Evolutionary conservation across 2,113 vertebrate genomes (phyloP).

Genomic region (Empidonax alnorum): DNA sequence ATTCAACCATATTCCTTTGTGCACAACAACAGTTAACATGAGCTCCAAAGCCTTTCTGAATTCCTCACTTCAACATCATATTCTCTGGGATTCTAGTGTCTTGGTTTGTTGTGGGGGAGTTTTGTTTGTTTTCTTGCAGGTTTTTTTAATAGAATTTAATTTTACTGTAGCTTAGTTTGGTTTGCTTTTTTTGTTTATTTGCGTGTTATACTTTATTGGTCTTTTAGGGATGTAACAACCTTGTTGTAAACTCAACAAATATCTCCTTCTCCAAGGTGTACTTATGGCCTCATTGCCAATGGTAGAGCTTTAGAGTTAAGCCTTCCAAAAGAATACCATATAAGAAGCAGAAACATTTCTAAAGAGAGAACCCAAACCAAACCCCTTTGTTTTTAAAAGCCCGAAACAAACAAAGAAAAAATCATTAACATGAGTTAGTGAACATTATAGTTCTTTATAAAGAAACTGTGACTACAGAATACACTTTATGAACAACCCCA

Average conservation of each 20-base stretch:
- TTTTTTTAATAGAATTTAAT: background rate
- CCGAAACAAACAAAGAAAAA: background rate
- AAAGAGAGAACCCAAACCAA: background rate
- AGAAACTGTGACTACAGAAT: background rate
- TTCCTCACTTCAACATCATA: background rate
- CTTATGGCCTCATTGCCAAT: background rate
- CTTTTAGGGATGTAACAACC: background rate
- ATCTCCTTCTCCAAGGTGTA: background rate
- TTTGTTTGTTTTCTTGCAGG: background rate
- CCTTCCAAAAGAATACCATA: background rate
- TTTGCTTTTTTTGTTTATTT: background rate
- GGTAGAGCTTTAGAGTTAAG: background rate
- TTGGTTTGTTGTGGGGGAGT: background rate
- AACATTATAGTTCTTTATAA: background rate
- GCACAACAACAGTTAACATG: background rate
- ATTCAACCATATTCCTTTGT: background rate
- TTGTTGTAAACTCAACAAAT: background rate
- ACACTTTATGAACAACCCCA: background rate
- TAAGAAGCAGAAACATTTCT: background rate
- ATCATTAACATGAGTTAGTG: background rate
- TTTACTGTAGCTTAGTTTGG: background rate
- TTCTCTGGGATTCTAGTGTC: background rate
- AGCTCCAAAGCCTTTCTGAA: background rate
- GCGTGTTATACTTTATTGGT: background rate
- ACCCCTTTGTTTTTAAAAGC: fast-evolving